These are phyloP conservation scores for Scaptomyza polygonia DNA, from an alignment of 2,888 invertebrate species.

Conservation along the genomic window DNA sequence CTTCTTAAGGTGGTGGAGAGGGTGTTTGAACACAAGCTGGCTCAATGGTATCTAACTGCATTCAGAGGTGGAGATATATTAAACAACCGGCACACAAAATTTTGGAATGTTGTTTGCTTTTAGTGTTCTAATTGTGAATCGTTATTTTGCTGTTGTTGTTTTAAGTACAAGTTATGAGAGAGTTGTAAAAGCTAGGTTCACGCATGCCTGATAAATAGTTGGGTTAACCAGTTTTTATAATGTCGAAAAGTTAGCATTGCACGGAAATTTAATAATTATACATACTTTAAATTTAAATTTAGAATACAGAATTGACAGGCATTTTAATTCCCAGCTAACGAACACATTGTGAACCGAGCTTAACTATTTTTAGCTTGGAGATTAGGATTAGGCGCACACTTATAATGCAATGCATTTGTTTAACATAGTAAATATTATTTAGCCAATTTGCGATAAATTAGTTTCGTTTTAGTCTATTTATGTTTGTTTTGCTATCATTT, in stretches of 20 bases:
- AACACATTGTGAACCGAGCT: constrained; percentile 28
- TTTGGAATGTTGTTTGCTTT: constrained; percentile 58
- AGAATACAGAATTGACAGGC: no score
- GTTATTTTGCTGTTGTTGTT: constrained; percentile 1
- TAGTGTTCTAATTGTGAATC: constrained; percentile 26
- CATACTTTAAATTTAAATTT: no score
- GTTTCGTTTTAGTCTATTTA: constrained; percentile 75
- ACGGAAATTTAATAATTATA: neutral
- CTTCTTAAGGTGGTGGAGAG: neutral
- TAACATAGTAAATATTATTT: constrained; percentile 66
- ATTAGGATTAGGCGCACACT: constrained; percentile 57
- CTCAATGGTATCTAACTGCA: constrained; percentile 50
- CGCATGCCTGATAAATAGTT: constrained; percentile 28
- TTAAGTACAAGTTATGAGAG: constrained; percentile 52
- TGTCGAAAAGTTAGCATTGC: constrained; percentile 1
- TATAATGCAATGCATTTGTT: constrained; percentile 57
- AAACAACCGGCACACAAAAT: constrained; percentile 26
- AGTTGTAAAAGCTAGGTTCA: constrained; percentile 35
- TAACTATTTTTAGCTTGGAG: constrained; percentile 24
- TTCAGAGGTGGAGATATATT: neutral
- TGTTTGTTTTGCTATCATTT: constrained; percentile 59
- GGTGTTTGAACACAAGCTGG: constrained; percentile 66
- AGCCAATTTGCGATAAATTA: constrained; percentile 73
- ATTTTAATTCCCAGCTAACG: neutral
- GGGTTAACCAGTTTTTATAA: neutral